Base-by-base conservation (phyloP, 2,888 invertebrate genomes). In the Rhamnusium bicolor region DNA sequence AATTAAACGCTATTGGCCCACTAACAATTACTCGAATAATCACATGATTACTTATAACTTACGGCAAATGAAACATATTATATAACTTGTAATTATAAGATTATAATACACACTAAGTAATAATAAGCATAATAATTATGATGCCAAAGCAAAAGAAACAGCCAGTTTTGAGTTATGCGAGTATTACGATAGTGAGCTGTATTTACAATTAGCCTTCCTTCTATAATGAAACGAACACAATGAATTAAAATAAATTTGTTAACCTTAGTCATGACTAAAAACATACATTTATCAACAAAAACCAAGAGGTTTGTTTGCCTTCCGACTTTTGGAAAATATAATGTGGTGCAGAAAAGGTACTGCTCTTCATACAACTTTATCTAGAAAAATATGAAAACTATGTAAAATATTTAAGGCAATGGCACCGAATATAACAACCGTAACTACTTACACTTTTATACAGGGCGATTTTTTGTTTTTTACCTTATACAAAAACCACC, bases 371-470 rank as follows among this genome's bases (percentile, higher is more conserved):
- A 77, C 71, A 74, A 72, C 62, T 71, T 76, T 78, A 77, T 79
- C 82, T 84, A 85, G 80, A 84, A 85, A 86, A 85, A 84, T 85
- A 85, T 83, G 82, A 84, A 85, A 84, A 81, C 74, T 79, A 81
- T 82, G 75, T 79, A 80, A 75, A 77, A 83, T 75, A 77, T 81
- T 81, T 81, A 83, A 84, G 83, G 83, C 81, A 83, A 83, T 84
- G 83, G 83, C 84, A 84, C 84, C 81, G 75, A 79, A 71, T 71
- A 80, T 73, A 78, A 79, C 76, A 75, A 77, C 72, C 74, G 74
- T 76, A 76, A 72, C 60, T 76, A 77, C 70, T 75, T 78, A 77
- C 72, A 78, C 61, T 71, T 80, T 80, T 79, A 75, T 78, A 77
- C 77, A 74, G 66, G 67, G n/a, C n/a, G n/a, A n/a, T n/a, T n/a